These are phyloP conservation scores for Volucella bombylans DNA, from an alignment of 2,888 invertebrate genomes.

Conservation along the genomic window DNA sequence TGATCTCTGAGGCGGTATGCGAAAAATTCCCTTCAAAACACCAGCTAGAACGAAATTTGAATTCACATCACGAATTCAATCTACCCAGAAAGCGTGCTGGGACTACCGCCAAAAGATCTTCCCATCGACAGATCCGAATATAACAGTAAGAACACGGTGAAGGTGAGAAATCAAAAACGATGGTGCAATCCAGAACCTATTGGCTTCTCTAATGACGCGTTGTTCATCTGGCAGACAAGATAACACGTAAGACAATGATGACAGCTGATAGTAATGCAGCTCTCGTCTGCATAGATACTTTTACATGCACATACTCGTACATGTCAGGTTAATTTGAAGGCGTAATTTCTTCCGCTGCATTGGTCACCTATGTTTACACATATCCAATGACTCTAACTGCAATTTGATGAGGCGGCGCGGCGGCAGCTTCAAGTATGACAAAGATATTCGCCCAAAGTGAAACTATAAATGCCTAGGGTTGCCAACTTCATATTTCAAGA, in stretches of 20 bases:
- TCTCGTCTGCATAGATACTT: neutral
- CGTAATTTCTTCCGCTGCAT: constrained; percentile 67
- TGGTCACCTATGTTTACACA: constrained; percentile 62
- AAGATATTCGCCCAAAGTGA: constrained; percentile 15
- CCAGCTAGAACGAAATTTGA: constrained; percentile 36
- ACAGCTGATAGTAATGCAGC: neutral
- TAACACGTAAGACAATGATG: constrained; percentile 49
- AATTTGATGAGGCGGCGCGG: neutral
- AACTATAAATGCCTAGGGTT: neutral
- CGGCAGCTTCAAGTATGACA: constrained; percentile 6
- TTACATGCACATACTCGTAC: neutral
- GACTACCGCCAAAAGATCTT: constrained; percentile 62
- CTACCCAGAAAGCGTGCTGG: constrained; percentile 54
- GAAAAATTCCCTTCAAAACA: constrained; percentile 46
- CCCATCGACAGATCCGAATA: constrained; percentile 41
- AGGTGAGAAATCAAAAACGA: neutral
- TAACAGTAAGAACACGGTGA: constrained; percentile 14
- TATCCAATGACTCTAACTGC: constrained; percentile 38
- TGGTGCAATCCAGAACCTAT: constrained; percentile 31
- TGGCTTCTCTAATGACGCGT: constrained; percentile 47
- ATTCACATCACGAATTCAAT: constrained; percentile 71
- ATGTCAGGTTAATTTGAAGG: constrained; percentile 25
- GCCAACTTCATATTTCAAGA: neutral
- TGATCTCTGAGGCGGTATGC: neutral
- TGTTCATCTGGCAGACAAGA: constrained; percentile 15